Percentiles rank a stretch among this genome's conserved stretches.
These are phyloP conservation scores for Probosciger aterrimus DNA, from an alignment of 2,113 vertebrate species.

Conservation along the genomic window DNA sequence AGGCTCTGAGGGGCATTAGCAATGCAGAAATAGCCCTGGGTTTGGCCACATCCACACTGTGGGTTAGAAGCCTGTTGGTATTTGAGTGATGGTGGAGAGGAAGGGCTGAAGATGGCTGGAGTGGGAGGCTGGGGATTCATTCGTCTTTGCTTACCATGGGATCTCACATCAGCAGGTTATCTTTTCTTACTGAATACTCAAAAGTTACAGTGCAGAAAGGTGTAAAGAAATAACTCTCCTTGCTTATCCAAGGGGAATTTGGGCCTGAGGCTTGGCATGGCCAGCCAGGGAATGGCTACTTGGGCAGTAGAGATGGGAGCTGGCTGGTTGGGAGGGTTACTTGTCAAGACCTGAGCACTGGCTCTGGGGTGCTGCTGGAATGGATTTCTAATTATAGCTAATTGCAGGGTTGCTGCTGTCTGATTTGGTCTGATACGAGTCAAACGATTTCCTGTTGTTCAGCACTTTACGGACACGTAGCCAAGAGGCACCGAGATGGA, in stretches of 20 bases:
- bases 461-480: background rate
- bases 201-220: background rate
- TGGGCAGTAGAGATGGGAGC: background rate
- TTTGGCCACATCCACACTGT: background rate
- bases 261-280: background rate
- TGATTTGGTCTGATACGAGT: background rate
- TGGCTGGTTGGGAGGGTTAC: background rate
- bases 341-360: background rate
- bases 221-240: background rate
- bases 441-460: background rate
- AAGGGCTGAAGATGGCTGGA: background rate
- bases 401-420: background rate
- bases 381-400: slow-evolving; percentile 8
- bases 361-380: background rate
- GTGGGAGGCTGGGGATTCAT: background rate
- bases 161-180: background rate
- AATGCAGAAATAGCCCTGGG: background rate
- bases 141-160: background rate
- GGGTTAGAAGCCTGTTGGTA: background rate
- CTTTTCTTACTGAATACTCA: background rate
- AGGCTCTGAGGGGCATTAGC: background rate
- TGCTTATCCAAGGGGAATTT: background rate
- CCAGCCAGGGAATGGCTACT: background rate
- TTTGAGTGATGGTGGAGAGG: background rate
- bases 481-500: background rate